phyloP scores from a whole-genome alignment of 1,140 invertebrate species.

The Drosophila auraria region DNA sequence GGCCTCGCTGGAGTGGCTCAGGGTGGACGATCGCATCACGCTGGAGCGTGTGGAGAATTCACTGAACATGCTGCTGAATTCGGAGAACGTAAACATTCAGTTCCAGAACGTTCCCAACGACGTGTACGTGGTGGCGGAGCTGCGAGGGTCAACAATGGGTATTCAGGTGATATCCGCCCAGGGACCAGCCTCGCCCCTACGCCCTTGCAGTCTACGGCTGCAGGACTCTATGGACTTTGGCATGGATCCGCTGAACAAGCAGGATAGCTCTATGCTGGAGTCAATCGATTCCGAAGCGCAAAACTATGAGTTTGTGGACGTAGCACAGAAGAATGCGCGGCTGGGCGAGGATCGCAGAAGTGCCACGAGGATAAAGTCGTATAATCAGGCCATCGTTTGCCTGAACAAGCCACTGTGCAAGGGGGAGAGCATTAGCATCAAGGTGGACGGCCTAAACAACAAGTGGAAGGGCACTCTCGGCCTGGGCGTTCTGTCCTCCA shows the following conservation, averaged over 20 bases:
- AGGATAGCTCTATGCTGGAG: slow-evolving; percentile 85
- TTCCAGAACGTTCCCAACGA: slow-evolving; percentile 91
- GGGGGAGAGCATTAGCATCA: slow-evolving; percentile 86
- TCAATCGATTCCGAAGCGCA: slow-evolving; percentile 83
- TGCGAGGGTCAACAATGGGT: slow-evolving; percentile 89
- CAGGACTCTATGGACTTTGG: slow-evolving; percentile 89
- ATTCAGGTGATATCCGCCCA: slow-evolving; percentile 87
- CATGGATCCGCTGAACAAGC: slow-evolving; percentile 87
- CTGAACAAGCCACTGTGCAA: slow-evolving; percentile 77
- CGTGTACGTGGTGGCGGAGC: slow-evolving; percentile 86
- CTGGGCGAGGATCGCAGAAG: slow-evolving; percentile 85
- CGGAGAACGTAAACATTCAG: slow-evolving; percentile 93
- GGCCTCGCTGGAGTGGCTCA: slow-evolving; percentile 92
- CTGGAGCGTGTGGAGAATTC: slow-evolving; percentile 88
- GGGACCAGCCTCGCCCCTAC: slow-evolving; percentile 86
- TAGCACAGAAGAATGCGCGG: slow-evolving; percentile 91
- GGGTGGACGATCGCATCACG: slow-evolving; percentile 90
- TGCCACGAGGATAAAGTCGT: slow-evolving; percentile 71
- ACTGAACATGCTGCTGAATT: slow-evolving; percentile 90
- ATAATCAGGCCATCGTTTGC: slow-evolving; percentile 79
- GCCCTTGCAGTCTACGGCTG: slow-evolving; percentile 86
- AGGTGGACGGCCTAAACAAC: slow-evolving; percentile 90
- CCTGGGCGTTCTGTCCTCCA: slow-evolving; percentile 90
- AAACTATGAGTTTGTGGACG: slow-evolving; percentile 88
- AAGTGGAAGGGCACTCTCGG: slow-evolving; percentile 93